Conservation (phyloP, 2,113 vertebrate genomes). For the Callithrix jacchus region DNA sequence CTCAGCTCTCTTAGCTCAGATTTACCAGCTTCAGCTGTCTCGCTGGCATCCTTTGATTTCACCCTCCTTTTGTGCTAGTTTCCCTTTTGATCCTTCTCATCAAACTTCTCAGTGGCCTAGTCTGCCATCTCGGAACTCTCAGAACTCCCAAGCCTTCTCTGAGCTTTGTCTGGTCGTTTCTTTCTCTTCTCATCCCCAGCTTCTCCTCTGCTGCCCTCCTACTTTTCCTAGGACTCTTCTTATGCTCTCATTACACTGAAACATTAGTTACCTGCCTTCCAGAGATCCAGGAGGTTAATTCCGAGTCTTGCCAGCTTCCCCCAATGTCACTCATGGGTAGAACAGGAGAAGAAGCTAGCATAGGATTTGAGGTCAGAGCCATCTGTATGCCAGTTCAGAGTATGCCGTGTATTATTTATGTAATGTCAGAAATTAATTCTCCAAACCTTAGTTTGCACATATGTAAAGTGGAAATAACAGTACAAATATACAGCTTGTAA, state of each 20-base stretch:
- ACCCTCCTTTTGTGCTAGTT: not conserved
- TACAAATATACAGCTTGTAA: not conserved
- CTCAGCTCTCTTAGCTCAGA: not conserved
- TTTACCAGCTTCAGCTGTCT: not conserved
- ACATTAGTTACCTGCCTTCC: not conserved
- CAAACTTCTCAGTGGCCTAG: not conserved
- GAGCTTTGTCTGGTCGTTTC: not conserved
- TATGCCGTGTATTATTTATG: not conserved
- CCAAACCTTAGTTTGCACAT: not conserved
- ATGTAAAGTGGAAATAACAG: not conserved
- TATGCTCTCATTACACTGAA: not conserved
- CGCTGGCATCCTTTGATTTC: not conserved
- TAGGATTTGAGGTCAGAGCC: not conserved
- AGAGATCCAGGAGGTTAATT: not conserved
- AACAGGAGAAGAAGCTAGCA: not conserved
- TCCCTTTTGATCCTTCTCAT: conserved; percentile 35
- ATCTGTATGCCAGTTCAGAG: not conserved
- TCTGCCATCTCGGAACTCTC: not conserved
- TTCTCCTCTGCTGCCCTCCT: not conserved
- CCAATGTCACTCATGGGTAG: not conserved
- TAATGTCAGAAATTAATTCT: not conserved
- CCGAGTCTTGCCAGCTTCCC: not conserved
- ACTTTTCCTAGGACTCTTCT: not conserved
- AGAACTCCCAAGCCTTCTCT: not conserved
- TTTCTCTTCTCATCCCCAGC: not conserved